A percentile compares a stretch with the other conserved stretches of the same genome.
Evolutionary conservation across 2,113 vertebrate genomes (phyloP).

Genomic region (Dinomys branickii): DNA sequence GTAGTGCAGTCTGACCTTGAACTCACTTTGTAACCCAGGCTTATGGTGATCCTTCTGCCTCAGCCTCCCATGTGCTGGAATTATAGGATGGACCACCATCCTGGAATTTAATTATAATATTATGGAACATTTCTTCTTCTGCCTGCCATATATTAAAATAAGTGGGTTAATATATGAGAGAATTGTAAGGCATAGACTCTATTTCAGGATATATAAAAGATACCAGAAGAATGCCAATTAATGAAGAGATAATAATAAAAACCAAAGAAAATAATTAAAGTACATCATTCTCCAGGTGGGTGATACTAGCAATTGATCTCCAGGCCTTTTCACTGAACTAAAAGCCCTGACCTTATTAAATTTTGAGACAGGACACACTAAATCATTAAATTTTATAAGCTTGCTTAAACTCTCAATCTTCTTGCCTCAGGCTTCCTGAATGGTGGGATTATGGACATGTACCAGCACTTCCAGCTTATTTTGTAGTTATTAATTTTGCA

Average conservation of each 20-base stretch:
- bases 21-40: too few species aligned
- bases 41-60: too few species aligned
- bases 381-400: background rate
- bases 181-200: background rate
- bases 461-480: background rate
- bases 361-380: background rate
- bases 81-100: too few species aligned
- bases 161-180: background rate
- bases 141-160: background rate
- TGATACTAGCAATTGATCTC: background rate
- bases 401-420: background rate
- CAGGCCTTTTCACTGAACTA: background rate
- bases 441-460: background rate
- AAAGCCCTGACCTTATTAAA: background rate
- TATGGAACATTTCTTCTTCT: background rate
- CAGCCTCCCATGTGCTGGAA: too few species aligned
- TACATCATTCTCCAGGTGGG: background rate
- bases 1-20: too few species aligned
- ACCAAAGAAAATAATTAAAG: background rate
- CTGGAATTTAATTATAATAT: background rate
- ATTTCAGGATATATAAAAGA: background rate
- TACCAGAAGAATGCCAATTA: background rate
- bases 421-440: background rate
- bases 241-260: background rate
- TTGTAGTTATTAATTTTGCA: background rate